Evolutionary conservation across 1,140 invertebrate genomes (phyloP).

Genomic region (Lepidurus apus): DNA sequence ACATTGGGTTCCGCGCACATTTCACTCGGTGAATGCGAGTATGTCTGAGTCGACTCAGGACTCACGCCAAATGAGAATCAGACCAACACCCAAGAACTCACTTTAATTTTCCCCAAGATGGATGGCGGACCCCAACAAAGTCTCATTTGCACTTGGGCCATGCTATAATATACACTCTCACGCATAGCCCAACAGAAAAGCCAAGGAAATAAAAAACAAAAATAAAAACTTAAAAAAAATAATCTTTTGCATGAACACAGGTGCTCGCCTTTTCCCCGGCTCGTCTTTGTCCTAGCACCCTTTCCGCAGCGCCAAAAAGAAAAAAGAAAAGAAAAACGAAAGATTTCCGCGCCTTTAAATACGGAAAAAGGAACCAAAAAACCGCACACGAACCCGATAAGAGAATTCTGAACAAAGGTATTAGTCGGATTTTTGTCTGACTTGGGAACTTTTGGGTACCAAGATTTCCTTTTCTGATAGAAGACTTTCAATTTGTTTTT

Average conservation of each 20-base stretch:
- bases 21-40: too few species aligned
- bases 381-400: neutral
- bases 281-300: neutral
- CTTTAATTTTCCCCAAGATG: slow-evolving; percentile 19
- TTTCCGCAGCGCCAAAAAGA: neutral
- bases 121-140: slow-evolving; percentile 17
- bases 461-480: neutral
- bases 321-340: neutral
- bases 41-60: neutral
- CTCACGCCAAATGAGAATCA: slow-evolving; percentile 18
- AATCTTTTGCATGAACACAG: neutral
- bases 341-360: neutral
- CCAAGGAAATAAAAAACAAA: neutral
- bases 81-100: slow-evolving; percentile 21
- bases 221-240: neutral
- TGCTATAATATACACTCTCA: slow-evolving; percentile 14
- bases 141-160: slow-evolving; percentile 17
- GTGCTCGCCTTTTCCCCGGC: neutral
- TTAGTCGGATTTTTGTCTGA: neutral
- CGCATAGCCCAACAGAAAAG: neutral
- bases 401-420: neutral
- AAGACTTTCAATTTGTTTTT: neutral
- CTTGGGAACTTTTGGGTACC: neutral
- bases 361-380: too few species aligned
- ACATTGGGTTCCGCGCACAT: neutral